phyloP scores from a whole-genome alignment of 2,888 invertebrate species.

The Platynereis dumerilii region DNA sequence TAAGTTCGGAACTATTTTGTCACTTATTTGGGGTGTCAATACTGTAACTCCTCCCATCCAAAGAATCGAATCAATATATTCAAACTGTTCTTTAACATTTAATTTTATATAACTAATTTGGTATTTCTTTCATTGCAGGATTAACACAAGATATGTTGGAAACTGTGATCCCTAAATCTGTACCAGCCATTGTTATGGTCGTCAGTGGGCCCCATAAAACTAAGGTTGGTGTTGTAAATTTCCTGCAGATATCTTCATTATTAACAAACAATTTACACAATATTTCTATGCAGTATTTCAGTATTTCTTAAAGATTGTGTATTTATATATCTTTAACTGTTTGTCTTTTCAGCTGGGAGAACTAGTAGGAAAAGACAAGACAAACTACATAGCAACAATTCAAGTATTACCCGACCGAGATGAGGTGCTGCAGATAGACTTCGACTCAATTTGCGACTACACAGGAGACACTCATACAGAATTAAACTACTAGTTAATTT shows the following conservation, averaged over 20 bases:
- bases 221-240: conserved; percentile 45
- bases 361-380: conserved; percentile 61
- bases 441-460: conserved; percentile 65
- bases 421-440: conserved; percentile 56
- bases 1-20: too few relatives aligned
- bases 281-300: background rate
- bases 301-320: background rate
- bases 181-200: conserved; percentile 59
- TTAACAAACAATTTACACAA: background rate
- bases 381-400: conserved; percentile 57
- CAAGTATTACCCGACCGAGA: conserved; percentile 61
- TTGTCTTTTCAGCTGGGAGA: conserved; percentile 53
- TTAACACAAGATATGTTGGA: conserved; percentile 60
- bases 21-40: too few relatives aligned
- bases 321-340: background rate
- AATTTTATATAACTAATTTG: background rate
- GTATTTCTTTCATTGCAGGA: background rate
- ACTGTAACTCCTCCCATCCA: too few relatives aligned
- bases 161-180: conserved; percentile 62
- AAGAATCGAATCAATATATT: too few relatives aligned
- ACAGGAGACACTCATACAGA: conserved; percentile 56
- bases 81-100: too few relatives aligned
- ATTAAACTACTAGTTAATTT: conserved; percentile 42
- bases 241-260: background rate
- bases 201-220: conserved; percentile 59